These are phyloP conservation scores for Nomada ferruginata DNA, from an alignment of 2,888 invertebrate genomes.

Conservation along the genomic window DNA sequence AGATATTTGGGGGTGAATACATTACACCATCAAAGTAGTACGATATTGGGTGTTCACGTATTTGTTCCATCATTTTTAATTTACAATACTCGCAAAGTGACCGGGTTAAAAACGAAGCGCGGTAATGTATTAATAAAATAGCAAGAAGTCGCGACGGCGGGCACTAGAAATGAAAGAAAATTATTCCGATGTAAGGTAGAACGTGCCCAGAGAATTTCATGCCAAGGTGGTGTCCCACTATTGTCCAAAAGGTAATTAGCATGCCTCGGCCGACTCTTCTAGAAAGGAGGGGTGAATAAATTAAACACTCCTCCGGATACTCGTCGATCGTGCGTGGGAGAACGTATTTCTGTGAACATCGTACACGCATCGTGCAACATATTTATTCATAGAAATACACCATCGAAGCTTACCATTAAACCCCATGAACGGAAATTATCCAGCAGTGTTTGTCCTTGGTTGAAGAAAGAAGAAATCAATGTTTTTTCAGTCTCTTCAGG, in stretches of 20 bases:
- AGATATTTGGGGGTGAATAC: no score
- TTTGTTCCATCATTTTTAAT: no score
- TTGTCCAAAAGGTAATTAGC: conserved; percentile 76
- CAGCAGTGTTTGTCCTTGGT: no score
- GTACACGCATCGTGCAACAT: conserved; percentile 38
- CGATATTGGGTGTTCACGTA: no score
- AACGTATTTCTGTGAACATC: conserved; percentile 56
- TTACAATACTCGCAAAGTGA: no score
- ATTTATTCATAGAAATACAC: conserved; percentile 50
- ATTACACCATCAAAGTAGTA: no score
- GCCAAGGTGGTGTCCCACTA: conserved; percentile 71
- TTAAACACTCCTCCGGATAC: conserved; percentile 73
- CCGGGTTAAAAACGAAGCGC: background rate
- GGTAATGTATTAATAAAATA: background rate
- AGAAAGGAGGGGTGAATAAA: conserved; percentile 73
- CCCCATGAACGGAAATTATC: background rate
- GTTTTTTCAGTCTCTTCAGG: no score
- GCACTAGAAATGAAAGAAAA: conserved; percentile 56
- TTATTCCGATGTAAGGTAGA: conserved; percentile 65
- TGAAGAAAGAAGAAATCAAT: no score
- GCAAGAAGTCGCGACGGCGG: background rate
- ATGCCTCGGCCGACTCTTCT: conserved; percentile 72
- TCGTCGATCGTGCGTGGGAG: conserved; percentile 70
- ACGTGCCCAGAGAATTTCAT: conserved; percentile 64
- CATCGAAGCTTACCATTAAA: background rate